Conservation (phyloP, 2,888 invertebrate species). For the Chrysotoxum bicinctum region DNA sequence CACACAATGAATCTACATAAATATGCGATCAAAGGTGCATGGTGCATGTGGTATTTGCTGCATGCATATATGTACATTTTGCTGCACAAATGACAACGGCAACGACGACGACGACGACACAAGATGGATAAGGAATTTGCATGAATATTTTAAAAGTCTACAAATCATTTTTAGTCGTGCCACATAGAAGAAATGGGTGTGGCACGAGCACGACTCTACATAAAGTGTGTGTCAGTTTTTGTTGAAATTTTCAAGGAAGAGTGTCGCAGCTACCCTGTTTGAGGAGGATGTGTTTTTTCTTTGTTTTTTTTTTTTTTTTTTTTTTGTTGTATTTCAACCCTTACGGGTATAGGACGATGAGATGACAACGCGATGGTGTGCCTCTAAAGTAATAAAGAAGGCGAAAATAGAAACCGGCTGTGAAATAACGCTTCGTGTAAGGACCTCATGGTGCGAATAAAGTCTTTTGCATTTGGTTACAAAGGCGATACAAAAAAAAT, state of each 20-base stretch:
- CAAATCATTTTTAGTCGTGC: conserved; percentile 46
- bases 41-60: conserved; percentile 12
- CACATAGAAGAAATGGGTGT: conserved; percentile 54
- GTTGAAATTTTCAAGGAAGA: conserved; percentile 2
- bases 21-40: background rate
- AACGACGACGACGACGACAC: conserved; percentile 12
- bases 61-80: background rate
- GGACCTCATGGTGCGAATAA: conserved; percentile 36
- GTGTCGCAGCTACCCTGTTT: conserved; percentile 3
- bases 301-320: background rate
- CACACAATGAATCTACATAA: background rate
- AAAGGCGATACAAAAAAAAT: conserved; percentile 18
- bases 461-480: conserved; percentile 41
- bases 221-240: background rate
- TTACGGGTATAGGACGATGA: conserved; percentile 21
- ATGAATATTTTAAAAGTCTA: conserved; percentile 53
- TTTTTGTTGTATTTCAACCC: background rate
- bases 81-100: conserved; percentile 21
- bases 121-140: conserved; percentile 38
- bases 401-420: conserved; percentile 17
- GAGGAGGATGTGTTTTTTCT: conserved; percentile 13
- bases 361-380: conserved; percentile 4
- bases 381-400: conserved; percentile 17
- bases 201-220: conserved; percentile 13
- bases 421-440: conserved; percentile 4